Base-by-base conservation (phyloP, 2,113 vertebrate species). In the Edolisoma coerulescens region DNA sequence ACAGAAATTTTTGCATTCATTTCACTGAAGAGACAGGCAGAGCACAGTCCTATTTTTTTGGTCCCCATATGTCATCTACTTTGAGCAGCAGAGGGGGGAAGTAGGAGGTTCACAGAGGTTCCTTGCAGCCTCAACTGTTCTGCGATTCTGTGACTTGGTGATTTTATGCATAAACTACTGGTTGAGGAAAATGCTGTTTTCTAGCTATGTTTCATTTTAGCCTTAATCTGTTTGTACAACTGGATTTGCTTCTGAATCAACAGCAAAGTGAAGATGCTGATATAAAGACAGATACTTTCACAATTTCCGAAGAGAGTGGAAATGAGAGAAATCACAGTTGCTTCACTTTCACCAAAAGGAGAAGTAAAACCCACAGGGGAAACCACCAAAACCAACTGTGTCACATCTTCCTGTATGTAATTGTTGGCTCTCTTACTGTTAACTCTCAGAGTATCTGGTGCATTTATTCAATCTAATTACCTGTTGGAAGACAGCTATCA, bases 311-410 rank as follows among this genome's bases (percentile, higher is more conserved):
- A 73, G 44, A 61, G 52, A 28, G 41, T n/a, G 35, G n/a, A 88
- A 95, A 91, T 70, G 60, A 95, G 54, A 90, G 65, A 93, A 96
- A 96, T 97, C 90, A 88, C 64, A 71, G 85, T 73, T 93, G 24
- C 32, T 19, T 70, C 85, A 84, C 61, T 96, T 92, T 91, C 45
- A 87, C 84, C 37, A 67, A 94, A 95, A 94, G 65, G 21, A 84
- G 84, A 97, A 97, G 91, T 95, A 54, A 94, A 96, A 97, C 93
- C 94, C 96, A 50, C 94, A 96, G 50, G 20, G 94, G 95, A 97
- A 97, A 80, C 93, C 76, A 96, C 87, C 53, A 75, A 94, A 97
- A 87, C 76, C 52, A 56, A 42, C n/a, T 37, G 12, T 47, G n/a
- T 92, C 73, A 70, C 28, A 6, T 95, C 49, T 92, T 94, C 65